Evolutionary conservation across 2,888 invertebrate species (phyloP), one percentile per base, ranked within the genome.

Genomic region (Muscina levida): DNA sequence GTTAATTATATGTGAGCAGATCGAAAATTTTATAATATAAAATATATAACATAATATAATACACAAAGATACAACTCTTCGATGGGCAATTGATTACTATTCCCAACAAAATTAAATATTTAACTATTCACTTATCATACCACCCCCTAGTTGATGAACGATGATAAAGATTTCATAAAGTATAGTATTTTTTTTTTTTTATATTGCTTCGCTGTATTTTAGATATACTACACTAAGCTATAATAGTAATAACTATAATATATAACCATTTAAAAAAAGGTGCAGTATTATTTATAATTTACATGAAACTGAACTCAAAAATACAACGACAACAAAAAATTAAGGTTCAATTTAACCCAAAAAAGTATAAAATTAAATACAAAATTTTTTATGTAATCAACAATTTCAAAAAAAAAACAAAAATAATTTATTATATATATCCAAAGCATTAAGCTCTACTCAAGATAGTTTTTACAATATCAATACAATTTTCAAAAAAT

Each of bases 221-320:
- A 62, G 68, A 68, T 77, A 73, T n/a, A 37, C 77, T 74, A 72
- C 56, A 22, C 74, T 77, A 77, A 81, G 77, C 74, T 74, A 44
- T 81, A 76, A 15, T 31, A 31, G 59, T 57, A 62, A 74, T 48
- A 66, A 66, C 57, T 66, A 67, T 68, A n/a, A n/a, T n/a, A n/a
- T n/a, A n/a, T n/a, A 68, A 72, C 57, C 48, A 75, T 68, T 71
- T 62, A 31, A 51, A 68, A 68, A 39, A 73, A 39, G 51, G 81
- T 81, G 81, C 81, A 81, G 62, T 74, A 46, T 19, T 62, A 59
- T 31, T 22, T 22, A 59, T 71, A 37, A 76, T 53, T 66, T 71
- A 71, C 51, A 70, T 17, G 62, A 26, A 70, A 72, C 13, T 17
- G 39, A 68, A 56, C 42, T 56, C 10, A 26, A 44, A 57, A 31